Percentiles rank a stretch among this genome's conserved stretches.
Conservation (phyloP, 2,113 vertebrate genomes). For the Dendropsophus ebraccatus region DNA sequence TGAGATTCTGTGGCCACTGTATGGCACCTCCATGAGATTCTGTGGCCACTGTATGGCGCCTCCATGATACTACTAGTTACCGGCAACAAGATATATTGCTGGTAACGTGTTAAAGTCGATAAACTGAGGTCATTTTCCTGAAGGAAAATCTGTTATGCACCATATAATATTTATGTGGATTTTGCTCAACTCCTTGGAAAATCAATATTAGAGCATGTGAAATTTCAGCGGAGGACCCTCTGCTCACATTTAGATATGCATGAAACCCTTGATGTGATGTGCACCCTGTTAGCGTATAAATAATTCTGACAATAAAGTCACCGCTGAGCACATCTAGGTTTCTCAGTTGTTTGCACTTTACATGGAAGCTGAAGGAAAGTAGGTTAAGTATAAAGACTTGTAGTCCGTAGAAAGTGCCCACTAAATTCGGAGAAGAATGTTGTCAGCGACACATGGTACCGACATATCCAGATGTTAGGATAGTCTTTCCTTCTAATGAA, state of each 20-base stretch:
- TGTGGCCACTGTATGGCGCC: too few relatives aligned
- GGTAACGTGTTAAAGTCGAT: background rate
- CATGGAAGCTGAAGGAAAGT: background rate
- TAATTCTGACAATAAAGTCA: background rate
- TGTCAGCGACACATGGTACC: background rate
- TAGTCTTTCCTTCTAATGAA: background rate
- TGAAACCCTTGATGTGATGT: slow-evolving; percentile 1
- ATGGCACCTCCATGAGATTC: too few relatives aligned
- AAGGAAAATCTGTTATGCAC: background rate
- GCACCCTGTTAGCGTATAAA: background rate
- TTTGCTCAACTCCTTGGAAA: background rate
- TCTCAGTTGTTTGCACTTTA: background rate
- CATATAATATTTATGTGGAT: slow-evolving; percentile 26
- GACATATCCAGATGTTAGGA: background rate
- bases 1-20: too few relatives aligned
- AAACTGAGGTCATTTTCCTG: slow-evolving; percentile 1
- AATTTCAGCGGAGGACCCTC: background rate
- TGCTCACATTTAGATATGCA: background rate
- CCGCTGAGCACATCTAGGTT: background rate
- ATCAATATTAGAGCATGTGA: slow-evolving; percentile 30
- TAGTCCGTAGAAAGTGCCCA: background rate
- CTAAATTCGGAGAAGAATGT: too few relatives aligned
- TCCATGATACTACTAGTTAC: too few relatives aligned
- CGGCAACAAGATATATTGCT: background rate
- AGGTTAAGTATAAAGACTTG: slow-evolving; percentile 41